phyloP scores from a whole-genome alignment of 2,113 vertebrate genomes.

The Phainopepla nitens region DNA sequence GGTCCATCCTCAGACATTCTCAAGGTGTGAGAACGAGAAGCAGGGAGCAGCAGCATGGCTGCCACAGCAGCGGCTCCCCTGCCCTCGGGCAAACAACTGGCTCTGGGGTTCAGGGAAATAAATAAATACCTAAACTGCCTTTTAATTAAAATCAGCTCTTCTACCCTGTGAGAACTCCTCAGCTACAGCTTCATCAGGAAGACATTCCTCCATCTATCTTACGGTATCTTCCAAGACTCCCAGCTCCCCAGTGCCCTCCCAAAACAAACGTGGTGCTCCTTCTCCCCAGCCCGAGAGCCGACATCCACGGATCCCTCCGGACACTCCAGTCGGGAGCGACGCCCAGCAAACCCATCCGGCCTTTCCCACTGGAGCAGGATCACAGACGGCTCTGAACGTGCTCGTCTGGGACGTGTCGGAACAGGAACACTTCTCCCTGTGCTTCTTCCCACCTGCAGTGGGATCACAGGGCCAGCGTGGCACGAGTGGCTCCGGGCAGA shows the following conservation, averaged over 20 bases:
- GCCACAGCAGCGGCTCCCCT: neutral
- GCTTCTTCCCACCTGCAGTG: neutral
- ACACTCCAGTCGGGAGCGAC: neutral
- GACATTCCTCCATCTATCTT: neutral
- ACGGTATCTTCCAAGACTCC: neutral
- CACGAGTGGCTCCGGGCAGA: neutral
- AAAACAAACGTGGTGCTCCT: accelerated
- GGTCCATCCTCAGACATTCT: neutral
- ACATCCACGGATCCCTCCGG: accelerated
- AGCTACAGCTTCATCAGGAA: neutral
- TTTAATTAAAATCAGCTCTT: slow-evolving; percentile 5
- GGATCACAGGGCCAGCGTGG: neutral
- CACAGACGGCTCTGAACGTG: neutral
- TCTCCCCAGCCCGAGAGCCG: no score
- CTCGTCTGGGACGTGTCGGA: neutral
- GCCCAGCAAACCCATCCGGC: neutral
- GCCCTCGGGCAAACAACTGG: neutral
- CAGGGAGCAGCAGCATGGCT: neutral
- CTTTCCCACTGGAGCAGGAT: neutral
- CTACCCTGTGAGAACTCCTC: neutral
- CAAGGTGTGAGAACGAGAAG: neutral
- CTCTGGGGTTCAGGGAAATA: neutral
- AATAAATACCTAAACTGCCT: neutral
- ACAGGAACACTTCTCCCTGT: neutral
- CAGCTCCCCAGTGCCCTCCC: neutral